A percentile compares a stretch with the other conserved stretches of the same genome.
Evolutionary conservation across 2,113 vertebrate species (phyloP).

Genomic region (Indicator indicator): DNA sequence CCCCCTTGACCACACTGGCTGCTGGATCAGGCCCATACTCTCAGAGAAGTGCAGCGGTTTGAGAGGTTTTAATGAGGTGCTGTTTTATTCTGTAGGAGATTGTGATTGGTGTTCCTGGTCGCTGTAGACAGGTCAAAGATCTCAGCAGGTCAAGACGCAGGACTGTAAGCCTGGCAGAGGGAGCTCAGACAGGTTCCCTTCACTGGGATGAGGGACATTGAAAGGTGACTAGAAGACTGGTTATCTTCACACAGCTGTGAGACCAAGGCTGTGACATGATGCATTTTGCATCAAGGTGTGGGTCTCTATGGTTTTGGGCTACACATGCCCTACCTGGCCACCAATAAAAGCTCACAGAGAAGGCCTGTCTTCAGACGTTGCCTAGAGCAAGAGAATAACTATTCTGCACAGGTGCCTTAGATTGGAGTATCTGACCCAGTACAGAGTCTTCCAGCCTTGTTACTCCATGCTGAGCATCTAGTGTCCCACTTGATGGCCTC

Average conservation of each 20-base stretch:
- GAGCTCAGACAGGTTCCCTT: not conserved
- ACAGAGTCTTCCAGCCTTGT: not conserved
- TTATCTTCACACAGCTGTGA: rapidly evolving
- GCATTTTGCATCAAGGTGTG: rapidly evolving
- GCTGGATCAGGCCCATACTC: not conserved
- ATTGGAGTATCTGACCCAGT: rapidly evolving
- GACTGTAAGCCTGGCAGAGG: not conserved
- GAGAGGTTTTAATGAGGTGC: not conserved
- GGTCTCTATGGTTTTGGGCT: not conserved
- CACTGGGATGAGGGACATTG: not conserved
- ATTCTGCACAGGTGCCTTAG: not conserved
- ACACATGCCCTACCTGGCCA: rapidly evolving
- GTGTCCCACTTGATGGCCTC: not conserved
- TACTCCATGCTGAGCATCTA: not conserved
- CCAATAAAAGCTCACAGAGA: not conserved
- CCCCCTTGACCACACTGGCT: too few relatives aligned
- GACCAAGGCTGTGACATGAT: not conserved
- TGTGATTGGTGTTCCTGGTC: rapidly evolving
- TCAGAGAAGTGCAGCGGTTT: not conserved
- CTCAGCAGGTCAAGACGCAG: not conserved
- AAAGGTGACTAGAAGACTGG: not conserved
- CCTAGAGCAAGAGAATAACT: not conserved
- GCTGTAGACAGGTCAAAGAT: not conserved
- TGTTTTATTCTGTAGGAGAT: not conserved
- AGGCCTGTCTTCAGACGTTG: rapidly evolving